Base-by-base conservation (phyloP, 2,113 vertebrate genomes). In the Daphoenositta chrysoptera region DNA sequence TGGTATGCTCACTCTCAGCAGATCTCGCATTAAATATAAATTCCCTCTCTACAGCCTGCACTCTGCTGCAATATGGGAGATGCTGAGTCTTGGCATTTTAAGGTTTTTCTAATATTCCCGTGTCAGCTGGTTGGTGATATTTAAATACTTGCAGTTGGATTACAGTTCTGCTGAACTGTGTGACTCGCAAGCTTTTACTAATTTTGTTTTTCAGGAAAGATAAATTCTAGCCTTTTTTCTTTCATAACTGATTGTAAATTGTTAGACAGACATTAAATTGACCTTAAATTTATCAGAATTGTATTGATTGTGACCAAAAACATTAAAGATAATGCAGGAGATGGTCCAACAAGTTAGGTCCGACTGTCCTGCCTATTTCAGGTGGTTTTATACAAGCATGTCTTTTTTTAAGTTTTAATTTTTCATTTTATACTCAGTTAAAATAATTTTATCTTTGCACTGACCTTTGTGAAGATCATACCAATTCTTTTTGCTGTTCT, bases 61-160 rank as follows among this genome's bases (percentile, higher is more conserved):
- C 83, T 95, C 72, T 83, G 24, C 77, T 90, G 88, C 93, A 93
- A n/a, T 93, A 86, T 93, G 88, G 3, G 60, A 96, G 83, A 83
- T 95, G 92, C 93, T 96, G 95, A 94, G 92, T 81, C 92, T 95
- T 96, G 94, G 92, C 94, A 95, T 97, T 95, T 95, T 89, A 90
- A 95, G 91, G 42, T 92, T 96, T 96, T 94, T 89, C 92, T 92
- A 56, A 92, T 96, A 96, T 64, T 83, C 95, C 39, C 10, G 0
- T 95, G 88, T 96, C 96, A 97, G 91, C 94, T 96, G 94, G 35
- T 78, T 73, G 78, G 68, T 94, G 92, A 65, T 90, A 94, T 96
- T 95, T 94, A 96, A 96, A 91, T 92, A 87, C 93, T 94, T 92
- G 81, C 69, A 85, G 83, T 95, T 94, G 83, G 84, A 91, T 96